Evolutionary conservation across 2,113 vertebrate species (phyloP).

Genomic region (Centropristis striata): DNA sequence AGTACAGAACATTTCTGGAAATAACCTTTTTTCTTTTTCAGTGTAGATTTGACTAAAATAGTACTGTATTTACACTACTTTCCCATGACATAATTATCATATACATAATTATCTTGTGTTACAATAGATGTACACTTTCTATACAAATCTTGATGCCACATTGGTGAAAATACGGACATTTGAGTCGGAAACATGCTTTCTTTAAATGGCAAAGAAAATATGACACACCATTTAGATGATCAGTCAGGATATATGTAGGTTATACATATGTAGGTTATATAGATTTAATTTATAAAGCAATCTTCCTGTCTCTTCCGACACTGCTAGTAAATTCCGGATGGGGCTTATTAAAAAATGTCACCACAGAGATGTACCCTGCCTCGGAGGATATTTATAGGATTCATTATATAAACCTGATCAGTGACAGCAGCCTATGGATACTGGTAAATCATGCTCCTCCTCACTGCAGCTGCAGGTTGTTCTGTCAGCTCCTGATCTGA

Average conservation of each 20-base stretch:
- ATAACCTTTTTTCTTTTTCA: no score
- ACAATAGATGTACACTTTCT: no score
- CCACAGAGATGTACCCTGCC: constrained; percentile 46
- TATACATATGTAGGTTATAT: constrained; percentile 14
- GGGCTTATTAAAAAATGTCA: constrained; percentile 64
- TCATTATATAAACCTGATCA: constrained; percentile 72
- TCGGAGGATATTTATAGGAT: constrained; percentile 70
- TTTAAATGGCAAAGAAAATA: no score
- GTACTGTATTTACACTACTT: neutral
- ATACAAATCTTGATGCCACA: neutral
- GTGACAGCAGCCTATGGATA: constrained; percentile 55
- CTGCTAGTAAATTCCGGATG: constrained; percentile 39
- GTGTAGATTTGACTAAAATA: no score
- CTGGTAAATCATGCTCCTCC: constrained; percentile 57
- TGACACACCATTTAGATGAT: neutral
- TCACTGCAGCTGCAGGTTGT: constrained; percentile 47
- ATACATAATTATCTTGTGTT: no score
- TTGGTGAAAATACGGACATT: neutral
- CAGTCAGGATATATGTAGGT: neutral
- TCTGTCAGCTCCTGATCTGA: constrained; percentile 39
- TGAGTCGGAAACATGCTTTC: no score
- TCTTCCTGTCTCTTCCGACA: constrained; percentile 16
- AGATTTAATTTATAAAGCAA: neutral
- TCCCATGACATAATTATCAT: neutral
- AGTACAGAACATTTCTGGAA: no score